Percentiles rank a stretch among this genome's conserved stretches.
Conservation (phyloP, 1,140 invertebrate genomes). For the Ceratina australensis region DNA sequence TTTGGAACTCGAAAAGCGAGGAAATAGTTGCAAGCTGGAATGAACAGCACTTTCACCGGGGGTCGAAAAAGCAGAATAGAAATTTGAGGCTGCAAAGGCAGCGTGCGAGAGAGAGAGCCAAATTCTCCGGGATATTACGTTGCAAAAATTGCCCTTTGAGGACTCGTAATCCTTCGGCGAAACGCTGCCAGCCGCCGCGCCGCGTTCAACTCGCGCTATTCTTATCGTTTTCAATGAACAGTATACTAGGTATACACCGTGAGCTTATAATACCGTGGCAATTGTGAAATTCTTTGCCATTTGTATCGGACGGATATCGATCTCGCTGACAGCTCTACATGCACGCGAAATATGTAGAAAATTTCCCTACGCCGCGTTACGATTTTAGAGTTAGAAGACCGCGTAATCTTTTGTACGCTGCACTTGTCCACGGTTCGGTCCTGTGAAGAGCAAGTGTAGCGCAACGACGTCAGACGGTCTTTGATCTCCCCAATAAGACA, state of each 20-base stretch:
- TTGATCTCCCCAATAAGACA: neutral
- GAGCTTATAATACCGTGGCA: neutral
- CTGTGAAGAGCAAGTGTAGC: too few species aligned
- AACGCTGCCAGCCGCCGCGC: slow-evolving; percentile 25
- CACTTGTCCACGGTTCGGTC: too few species aligned
- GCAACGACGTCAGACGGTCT: neutral
- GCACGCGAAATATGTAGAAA: too few species aligned
- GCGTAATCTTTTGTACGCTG: too few species aligned
- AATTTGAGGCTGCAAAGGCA: slow-evolving; percentile 72
- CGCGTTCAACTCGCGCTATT: slow-evolving; percentile 8
- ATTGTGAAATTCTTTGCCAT: neutral
- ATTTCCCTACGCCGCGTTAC: too few species aligned
- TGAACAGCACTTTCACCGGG: slow-evolving; percentile 74
- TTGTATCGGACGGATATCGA: neutral
- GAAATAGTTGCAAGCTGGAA: slow-evolving; percentile 76
- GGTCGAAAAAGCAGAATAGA: slow-evolving; percentile 70
- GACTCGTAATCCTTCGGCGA: slow-evolving; percentile 46
- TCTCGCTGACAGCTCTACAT: neutral
- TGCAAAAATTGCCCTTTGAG: slow-evolving; percentile 72
- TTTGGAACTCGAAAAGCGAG: slow-evolving; percentile 30
- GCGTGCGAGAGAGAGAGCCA: slow-evolving; percentile 36
- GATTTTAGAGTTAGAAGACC: too few species aligned
- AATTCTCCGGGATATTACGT: slow-evolving; percentile 74
- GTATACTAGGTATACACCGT: neutral
- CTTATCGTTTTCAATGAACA: slow-evolving; percentile 14